phyloP scores from a whole-genome alignment of 1,140 invertebrate species.

The Stegodyphus dumicola region DNA sequence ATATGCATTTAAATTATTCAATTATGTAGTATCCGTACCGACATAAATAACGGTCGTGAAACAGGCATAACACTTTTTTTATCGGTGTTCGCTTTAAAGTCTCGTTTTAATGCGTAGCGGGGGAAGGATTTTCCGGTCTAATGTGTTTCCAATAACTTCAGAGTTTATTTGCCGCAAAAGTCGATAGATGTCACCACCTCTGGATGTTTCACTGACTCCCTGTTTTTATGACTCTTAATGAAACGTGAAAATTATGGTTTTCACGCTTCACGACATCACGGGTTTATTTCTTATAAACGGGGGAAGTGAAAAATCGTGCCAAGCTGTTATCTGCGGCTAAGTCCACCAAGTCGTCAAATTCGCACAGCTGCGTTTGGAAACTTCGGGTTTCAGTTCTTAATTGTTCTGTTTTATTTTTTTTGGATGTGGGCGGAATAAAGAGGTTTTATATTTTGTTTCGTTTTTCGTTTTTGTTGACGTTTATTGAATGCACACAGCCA shows the following conservation, averaged over 20 bases:
- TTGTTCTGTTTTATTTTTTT: no score
- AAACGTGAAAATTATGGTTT: neutral
- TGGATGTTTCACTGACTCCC: slow-evolving; percentile 11
- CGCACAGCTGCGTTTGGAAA: no score
- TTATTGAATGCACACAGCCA: no score
- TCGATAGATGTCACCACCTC: slow-evolving; percentile 55
- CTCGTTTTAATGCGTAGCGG: slow-evolving; percentile 28
- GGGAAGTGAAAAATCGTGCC: no score
- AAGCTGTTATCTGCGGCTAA: no score
- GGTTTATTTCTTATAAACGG: no score
- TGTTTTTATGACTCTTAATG: slow-evolving; percentile 50
- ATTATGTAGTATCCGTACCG: neutral
- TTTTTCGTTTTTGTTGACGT: no score
- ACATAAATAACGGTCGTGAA: slow-evolving; percentile 33
- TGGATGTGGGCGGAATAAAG: no score
- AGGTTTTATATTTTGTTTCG: no score
- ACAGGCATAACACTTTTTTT: slow-evolving; percentile 32
- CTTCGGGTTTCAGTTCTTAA: no score
- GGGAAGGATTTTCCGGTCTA: slow-evolving; percentile 29
- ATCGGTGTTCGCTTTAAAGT: slow-evolving; percentile 41
- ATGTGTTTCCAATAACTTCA: slow-evolving; percentile 47
- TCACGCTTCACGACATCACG: no score
- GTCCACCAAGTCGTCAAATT: no score
- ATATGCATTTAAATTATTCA: slow-evolving; percentile 35
- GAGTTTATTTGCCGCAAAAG: slow-evolving; percentile 42